A percentile compares a stretch with the other conserved stretches of the same genome.
Conservation (phyloP, 2,888 invertebrate species). For the Mythimna lalbum region DNA sequence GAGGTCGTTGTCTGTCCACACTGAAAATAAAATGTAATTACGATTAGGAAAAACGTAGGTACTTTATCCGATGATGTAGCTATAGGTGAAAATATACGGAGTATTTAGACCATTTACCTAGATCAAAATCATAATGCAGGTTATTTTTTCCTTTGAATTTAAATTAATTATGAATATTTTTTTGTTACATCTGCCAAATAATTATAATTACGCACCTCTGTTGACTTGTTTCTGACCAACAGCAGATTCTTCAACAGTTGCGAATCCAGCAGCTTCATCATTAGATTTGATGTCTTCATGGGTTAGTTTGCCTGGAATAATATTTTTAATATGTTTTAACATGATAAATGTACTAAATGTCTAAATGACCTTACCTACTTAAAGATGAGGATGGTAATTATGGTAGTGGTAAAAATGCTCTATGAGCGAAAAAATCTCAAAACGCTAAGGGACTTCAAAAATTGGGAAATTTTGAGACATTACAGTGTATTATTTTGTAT, state of each 20-base stretch:
- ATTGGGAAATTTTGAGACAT: too few species aligned
- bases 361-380: neutral
- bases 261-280: constrained; percentile 76
- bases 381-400: neutral
- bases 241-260: constrained; percentile 80
- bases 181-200: neutral
- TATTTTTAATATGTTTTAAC: neutral
- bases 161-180: neutral
- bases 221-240: constrained; percentile 71
- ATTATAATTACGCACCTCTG: constrained; percentile 62
- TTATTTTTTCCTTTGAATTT: too few species aligned
- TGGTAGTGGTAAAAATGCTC: too few species aligned
- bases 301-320: constrained; percentile 65
- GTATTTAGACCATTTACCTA: neutral
- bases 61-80: too few species aligned
- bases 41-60: neutral
- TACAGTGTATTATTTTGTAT: too few species aligned
- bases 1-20: constrained; percentile 83
- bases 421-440: too few species aligned
- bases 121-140: neutral
- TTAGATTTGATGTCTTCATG: constrained; percentile 40
- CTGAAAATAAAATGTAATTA: constrained; percentile 59
- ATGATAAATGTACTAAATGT: neutral
- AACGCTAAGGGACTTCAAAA: too few species aligned
- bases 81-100: neutral